A percentile compares a stretch with the other conserved stretches of the same genome.
Evolutionary conservation across 2,797 vertebrate species (phyloP).

Genomic region (Cuculus canorus): DNA sequence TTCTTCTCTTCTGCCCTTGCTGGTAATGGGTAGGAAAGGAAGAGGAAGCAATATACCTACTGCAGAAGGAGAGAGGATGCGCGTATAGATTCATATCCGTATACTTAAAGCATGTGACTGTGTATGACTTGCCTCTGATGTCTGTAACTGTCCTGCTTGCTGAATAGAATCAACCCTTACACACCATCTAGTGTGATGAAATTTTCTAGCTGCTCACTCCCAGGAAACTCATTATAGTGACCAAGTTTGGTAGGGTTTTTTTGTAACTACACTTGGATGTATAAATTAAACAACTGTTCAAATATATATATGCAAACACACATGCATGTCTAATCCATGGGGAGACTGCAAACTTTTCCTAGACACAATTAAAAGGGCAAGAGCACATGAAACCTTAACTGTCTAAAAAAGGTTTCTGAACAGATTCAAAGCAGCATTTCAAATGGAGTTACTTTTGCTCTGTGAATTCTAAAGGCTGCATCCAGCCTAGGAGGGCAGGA

Average conservation of each 20-base stretch:
- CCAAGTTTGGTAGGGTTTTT: background rate
- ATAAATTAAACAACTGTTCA: background rate
- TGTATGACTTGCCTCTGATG: background rate
- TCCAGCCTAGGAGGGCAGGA: background rate
- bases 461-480: background rate
- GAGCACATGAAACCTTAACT: background rate
- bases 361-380: background rate
- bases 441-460: background rate
- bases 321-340: background rate
- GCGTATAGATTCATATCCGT: background rate
- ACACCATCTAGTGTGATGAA: rapidly evolving
- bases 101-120: background rate
- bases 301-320: background rate
- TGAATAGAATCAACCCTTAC: background rate
- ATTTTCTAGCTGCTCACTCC: background rate
- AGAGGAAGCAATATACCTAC: background rate
- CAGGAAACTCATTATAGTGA: background rate
- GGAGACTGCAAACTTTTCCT: background rate
- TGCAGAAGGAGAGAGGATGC: background rate
- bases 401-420: background rate
- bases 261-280: background rate
- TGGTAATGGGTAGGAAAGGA: background rate
- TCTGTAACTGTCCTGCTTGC: background rate
- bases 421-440: background rate
- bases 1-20: background rate